Evolutionary conservation across 2,888 invertebrate species (phyloP).

Genomic region (Phania funesta): DNA sequence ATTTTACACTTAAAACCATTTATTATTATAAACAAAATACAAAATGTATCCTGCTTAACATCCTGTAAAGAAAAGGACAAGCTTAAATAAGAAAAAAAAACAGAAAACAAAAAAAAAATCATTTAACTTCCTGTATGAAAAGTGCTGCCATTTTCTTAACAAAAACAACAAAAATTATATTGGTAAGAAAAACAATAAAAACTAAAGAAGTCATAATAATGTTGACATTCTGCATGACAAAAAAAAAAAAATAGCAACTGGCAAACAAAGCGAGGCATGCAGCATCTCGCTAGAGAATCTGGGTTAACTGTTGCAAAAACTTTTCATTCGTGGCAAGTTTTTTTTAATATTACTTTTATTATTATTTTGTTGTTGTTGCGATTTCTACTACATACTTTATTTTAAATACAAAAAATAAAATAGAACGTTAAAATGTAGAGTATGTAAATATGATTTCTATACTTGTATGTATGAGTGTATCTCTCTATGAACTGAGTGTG

Average conservation of each 20-base stretch:
- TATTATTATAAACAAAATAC: constrained; percentile 20
- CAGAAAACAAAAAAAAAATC: constrained; percentile 27
- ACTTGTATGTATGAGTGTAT: not conserved
- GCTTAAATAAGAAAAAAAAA: not conserved
- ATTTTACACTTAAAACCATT: constrained; percentile 15
- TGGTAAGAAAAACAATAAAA: constrained; percentile 1
- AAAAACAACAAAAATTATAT: constrained; percentile 12
- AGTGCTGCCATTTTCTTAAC: constrained; percentile 44
- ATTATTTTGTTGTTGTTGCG: not conserved
- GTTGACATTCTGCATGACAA: constrained; percentile 45
- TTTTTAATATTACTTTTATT: not conserved
- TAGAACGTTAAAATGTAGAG: constrained; percentile 56
- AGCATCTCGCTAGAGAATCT: constrained; percentile 49
- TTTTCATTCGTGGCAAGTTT: constrained; percentile 42
- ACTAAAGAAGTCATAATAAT: constrained; percentile 48
- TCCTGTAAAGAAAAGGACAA: constrained; percentile 44
- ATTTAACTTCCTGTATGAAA: constrained; percentile 57
- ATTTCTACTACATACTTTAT: constrained; percentile 20
- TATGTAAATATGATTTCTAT: constrained; percentile 37
- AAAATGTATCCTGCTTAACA: constrained; percentile 28
- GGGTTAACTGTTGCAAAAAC: constrained; percentile 64
- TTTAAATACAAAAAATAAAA: constrained; percentile 14
- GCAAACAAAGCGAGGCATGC: constrained; percentile 40
- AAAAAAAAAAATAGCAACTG: constrained; percentile 11
- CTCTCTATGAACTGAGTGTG: not conserved